Evolutionary conservation across 2,113 vertebrate genomes (phyloP).

Genomic region (Daboia siamensis): DNA sequence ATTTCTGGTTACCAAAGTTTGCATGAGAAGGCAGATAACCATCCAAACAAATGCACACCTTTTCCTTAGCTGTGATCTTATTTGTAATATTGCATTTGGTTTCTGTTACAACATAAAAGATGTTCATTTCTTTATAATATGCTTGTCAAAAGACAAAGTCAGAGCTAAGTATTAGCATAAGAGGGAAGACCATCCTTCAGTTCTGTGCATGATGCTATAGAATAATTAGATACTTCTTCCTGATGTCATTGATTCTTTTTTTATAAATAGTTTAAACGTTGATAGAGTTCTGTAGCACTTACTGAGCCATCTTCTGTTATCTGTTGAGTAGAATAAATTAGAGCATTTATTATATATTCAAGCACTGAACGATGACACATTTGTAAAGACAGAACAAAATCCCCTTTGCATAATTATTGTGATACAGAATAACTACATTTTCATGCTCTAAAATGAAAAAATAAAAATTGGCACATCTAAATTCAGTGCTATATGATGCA

Average conservation of each 20-base stretch:
- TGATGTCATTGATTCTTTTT: slow-evolving; percentile 18
- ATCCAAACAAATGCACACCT: slow-evolving; percentile 38
- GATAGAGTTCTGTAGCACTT: slow-evolving; percentile 38
- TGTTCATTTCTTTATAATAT: slow-evolving; percentile 47
- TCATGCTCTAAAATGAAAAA: slow-evolving; percentile 21
- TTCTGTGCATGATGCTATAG: slow-evolving; percentile 11
- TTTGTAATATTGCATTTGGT: slow-evolving; percentile 40
- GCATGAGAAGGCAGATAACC: slow-evolving; percentile 39
- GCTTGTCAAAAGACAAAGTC: slow-evolving; percentile 42
- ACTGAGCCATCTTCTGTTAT: slow-evolving; percentile 51
- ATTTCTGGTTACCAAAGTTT: slow-evolving; percentile 47
- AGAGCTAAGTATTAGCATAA: slow-evolving; percentile 18
- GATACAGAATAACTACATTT: slow-evolving; percentile 1
- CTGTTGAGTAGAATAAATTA: slow-evolving; percentile 63
- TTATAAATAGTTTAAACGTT: slow-evolving; percentile 28
- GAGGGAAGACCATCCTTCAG: slow-evolving; percentile 16
- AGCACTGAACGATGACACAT: slow-evolving; percentile 7
- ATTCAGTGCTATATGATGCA: neutral
- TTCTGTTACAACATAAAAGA: slow-evolving; percentile 40
- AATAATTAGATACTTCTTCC: neutral
- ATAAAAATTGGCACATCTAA: slow-evolving; percentile 7
- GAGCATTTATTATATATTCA: slow-evolving; percentile 19
- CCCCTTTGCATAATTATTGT: neutral
- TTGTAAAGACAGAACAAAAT: neutral
- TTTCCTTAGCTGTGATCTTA: slow-evolving; percentile 34